phyloP scores from a whole-genome alignment of 2,797 vertebrate genomes.

The Sebastes vulpes region DNA sequence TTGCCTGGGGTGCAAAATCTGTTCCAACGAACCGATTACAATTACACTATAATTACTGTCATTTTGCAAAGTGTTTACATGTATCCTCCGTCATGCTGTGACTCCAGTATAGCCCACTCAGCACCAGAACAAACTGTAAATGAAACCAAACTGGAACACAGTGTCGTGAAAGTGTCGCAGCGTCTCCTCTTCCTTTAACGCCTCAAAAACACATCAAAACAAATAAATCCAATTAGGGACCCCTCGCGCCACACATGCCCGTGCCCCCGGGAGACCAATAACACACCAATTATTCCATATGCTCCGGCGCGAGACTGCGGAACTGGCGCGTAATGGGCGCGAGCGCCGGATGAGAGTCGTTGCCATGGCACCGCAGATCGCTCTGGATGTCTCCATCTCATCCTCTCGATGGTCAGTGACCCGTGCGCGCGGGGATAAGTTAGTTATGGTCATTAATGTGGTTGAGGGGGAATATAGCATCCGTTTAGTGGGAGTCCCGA shows the following conservation, averaged over 20 bases:
- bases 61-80: conserved; percentile 26
- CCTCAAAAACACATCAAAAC: conserved; percentile 81
- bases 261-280: conserved; percentile 81
- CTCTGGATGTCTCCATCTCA: conserved; percentile 54
- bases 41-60: neutral
- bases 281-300: conserved; percentile 84
- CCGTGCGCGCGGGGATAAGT: conserved; percentile 67
- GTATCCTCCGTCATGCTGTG: conserved; percentile 3
- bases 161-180: conserved; percentile 24
- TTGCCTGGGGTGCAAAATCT: neutral
- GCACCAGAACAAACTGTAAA: conserved; percentile 38
- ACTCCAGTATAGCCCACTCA: conserved; percentile 11
- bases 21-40: neutral
- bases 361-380: conserved; percentile 73
- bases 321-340: conserved; percentile 74
- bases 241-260: conserved; percentile 77
- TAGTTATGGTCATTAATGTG: conserved; percentile 77
- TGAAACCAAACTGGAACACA: conserved; percentile 49
- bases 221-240: conserved; percentile 83
- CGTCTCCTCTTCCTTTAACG: conserved; percentile 53
- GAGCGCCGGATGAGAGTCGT: conserved; percentile 76
- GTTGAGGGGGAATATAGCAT: conserved; percentile 43
- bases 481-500: conserved; percentile 33
- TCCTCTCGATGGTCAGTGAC: conserved; percentile 69
- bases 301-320: conserved; percentile 67